A percentile compares a stretch with the other conserved stretches of the same genome.
Evolutionary conservation across 2,113 vertebrate genomes (phyloP).

Genomic region (Chionomys nivalis): DNA sequence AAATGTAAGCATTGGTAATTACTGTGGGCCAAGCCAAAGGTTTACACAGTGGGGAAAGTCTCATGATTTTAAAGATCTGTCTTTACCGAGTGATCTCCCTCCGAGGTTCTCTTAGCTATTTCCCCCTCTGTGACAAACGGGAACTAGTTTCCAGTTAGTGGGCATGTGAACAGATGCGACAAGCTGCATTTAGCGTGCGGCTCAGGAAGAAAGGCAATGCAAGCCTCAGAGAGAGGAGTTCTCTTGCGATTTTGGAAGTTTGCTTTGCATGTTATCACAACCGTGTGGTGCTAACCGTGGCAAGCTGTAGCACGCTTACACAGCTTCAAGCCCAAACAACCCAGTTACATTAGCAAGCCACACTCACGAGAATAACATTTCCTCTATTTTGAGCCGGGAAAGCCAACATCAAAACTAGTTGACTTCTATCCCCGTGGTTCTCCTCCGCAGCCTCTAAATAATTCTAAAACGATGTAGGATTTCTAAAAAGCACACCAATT

Average conservation of each 20-base stretch:
- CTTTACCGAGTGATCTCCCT: background rate
- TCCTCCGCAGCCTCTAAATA: background rate
- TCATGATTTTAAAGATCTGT: background rate
- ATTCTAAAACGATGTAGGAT: background rate
- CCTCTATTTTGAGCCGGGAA: background rate
- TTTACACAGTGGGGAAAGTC: background rate
- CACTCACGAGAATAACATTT: background rate
- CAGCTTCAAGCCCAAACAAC: background rate
- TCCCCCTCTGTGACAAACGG: background rate
- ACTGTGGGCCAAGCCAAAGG: background rate
- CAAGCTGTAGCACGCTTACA: background rate
- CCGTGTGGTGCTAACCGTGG: background rate
- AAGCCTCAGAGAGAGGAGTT: background rate
- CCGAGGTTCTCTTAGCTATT: background rate
- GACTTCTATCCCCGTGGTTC: background rate
- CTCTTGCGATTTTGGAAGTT: background rate
- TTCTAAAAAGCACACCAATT: background rate
- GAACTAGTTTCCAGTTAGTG: background rate
- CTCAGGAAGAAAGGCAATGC: background rate
- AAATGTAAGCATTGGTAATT: background rate
- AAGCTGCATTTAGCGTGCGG: background rate
- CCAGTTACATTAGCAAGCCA: conserved; percentile 28
- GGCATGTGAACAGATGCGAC: background rate
- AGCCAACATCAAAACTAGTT: background rate
- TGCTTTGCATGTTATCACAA: background rate